Evolutionary conservation across 2,113 vertebrate genomes (phyloP).

Genomic region (Ciconia boyciana): DNA sequence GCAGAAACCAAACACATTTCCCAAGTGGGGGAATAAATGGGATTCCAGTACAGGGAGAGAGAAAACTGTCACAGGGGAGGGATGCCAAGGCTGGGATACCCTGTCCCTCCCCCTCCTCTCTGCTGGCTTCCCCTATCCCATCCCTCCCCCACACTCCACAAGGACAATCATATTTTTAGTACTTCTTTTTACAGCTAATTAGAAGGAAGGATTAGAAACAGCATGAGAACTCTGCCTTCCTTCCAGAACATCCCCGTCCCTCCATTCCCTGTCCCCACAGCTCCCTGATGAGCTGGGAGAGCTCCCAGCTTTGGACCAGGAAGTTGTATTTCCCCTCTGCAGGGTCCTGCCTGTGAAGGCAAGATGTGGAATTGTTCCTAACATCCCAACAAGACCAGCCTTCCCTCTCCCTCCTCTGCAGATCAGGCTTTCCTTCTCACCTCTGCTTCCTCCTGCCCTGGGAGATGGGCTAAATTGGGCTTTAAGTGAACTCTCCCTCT

Average conservation of each 20-base stretch:
- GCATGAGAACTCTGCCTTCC: background rate
- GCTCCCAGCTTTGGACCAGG: background rate
- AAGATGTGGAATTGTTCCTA: background rate
- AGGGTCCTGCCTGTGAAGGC: background rate
- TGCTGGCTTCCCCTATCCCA: background rate
- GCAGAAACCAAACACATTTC: background rate
- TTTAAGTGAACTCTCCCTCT: background rate
- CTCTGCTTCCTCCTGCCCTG: background rate
- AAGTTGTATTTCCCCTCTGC: background rate
- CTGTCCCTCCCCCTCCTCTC: background rate
- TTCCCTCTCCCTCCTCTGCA: background rate
- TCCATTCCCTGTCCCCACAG: background rate
- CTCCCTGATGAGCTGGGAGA: background rate
- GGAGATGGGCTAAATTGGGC: background rate
- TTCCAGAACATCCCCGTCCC: background rate
- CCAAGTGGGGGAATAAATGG: background rate
- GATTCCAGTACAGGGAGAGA: background rate
- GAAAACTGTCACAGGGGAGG: background rate
- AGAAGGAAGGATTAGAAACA: constrained; percentile 18
- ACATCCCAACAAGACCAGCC: background rate
- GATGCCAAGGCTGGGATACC: background rate
- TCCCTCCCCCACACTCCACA: background rate
- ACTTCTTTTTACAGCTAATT: background rate
- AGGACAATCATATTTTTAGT: background rate
- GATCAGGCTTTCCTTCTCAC: background rate